phyloP scores from a whole-genome alignment of 2,797 vertebrate genomes.

The Enteromius afrohamiltoni region DNA sequence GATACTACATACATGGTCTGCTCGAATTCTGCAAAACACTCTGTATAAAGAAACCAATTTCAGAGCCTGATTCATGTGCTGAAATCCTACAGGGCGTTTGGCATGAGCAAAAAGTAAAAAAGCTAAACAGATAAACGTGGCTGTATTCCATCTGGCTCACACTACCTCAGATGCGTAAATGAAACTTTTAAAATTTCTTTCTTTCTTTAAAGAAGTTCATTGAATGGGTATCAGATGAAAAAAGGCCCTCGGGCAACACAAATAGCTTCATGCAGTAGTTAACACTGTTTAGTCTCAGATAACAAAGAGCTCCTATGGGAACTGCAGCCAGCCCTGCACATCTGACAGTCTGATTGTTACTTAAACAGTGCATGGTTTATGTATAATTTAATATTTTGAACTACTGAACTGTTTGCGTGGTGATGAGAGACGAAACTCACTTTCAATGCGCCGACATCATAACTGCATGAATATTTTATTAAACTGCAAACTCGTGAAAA shows the following conservation, averaged over 20 bases:
- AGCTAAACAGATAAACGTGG: background rate
- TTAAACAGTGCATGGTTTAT: conserved; percentile 17
- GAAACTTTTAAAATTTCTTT: background rate
- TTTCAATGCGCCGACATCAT: background rate
- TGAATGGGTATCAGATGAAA: conserved; percentile 14
- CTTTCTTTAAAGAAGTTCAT: background rate
- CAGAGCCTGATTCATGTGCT: background rate
- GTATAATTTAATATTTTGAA: conserved; percentile 32
- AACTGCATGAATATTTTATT: background rate
- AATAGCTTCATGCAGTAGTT: conserved; percentile 14
- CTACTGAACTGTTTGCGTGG: background rate
- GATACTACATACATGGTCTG: background rate
- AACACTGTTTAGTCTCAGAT: conserved; percentile 32
- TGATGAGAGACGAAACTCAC: background rate
- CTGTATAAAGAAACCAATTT: no score
- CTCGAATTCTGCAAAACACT: background rate
- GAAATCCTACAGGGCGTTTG: background rate
- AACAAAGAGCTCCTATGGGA: conserved; percentile 22
- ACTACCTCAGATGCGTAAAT: background rate
- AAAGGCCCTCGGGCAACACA: background rate
- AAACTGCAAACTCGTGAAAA: background rate
- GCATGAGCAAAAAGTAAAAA: background rate
- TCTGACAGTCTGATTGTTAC: conserved; percentile 14
- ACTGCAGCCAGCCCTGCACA: background rate
- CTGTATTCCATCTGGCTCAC: background rate